Conservation (phyloP, 2,888 invertebrate species). For the Cantharis lateralis region DNA sequence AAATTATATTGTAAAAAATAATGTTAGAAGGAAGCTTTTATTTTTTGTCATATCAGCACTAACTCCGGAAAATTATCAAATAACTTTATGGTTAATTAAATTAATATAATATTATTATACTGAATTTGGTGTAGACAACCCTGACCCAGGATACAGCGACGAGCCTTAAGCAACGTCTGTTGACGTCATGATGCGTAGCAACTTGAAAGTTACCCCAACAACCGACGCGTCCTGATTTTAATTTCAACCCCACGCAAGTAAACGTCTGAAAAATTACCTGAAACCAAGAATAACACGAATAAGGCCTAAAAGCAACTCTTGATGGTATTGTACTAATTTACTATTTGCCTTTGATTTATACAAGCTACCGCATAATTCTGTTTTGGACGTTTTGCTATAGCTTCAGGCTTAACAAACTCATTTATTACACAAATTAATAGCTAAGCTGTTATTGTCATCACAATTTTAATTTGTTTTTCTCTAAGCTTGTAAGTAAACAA, state of each 20-base stretch:
- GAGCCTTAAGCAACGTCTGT: constrained; percentile 34
- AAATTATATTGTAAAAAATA: too few relatives aligned
- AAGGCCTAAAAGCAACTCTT: neutral
- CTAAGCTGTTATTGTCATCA: neutral
- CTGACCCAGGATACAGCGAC: constrained; percentile 35
- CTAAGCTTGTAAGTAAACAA: too few relatives aligned
- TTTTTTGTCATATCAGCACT: too few relatives aligned
- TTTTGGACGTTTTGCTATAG: neutral
- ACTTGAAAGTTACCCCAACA: constrained; percentile 28
- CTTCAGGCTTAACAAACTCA: neutral
- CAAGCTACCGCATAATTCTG: neutral
- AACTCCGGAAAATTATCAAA: too few relatives aligned
- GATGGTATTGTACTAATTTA: neutral
- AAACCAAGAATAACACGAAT: neutral
- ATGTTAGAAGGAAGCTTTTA: too few relatives aligned
- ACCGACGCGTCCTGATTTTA: constrained; percentile 26
- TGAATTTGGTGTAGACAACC: constrained; percentile 28
- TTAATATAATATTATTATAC: neutral
- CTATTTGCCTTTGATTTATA: neutral
- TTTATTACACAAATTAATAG: neutral
- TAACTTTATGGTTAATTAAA: constrained; percentile 9
- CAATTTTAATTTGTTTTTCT: neutral
- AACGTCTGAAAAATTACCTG: constrained; percentile 9
- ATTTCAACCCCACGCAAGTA: constrained; percentile 16
- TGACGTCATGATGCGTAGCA: constrained; percentile 33